Evolutionary conservation across 2,888 invertebrate species (phyloP).

Genomic region (Ephialtes manifestator): DNA sequence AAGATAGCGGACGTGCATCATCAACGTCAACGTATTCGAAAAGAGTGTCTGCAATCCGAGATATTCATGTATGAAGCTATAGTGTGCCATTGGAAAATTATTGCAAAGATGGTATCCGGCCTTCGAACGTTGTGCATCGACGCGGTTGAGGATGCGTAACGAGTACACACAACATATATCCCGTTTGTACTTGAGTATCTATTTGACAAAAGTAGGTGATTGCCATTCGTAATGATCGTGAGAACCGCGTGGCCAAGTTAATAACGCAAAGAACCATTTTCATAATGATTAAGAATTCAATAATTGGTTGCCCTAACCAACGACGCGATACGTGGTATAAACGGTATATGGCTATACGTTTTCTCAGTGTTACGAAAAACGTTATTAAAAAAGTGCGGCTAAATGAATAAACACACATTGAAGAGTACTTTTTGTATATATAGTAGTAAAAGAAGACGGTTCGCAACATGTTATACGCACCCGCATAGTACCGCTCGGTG

Average conservation of each 20-base stretch:
- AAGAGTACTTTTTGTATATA: too few relatives aligned
- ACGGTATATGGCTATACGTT: too few relatives aligned
- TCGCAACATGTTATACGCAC: constrained; percentile 1
- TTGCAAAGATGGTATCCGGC: constrained; percentile 25
- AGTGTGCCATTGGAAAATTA: constrained; percentile 25
- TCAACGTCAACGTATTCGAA: background rate
- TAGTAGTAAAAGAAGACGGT: background rate
- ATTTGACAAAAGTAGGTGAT: constrained; percentile 48
- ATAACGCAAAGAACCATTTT: background rate
- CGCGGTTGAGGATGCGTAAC: constrained; percentile 46
- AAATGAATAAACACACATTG: too few relatives aligned
- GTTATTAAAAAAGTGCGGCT: too few relatives aligned
- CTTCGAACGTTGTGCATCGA: background rate
- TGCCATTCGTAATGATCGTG: constrained; percentile 27
- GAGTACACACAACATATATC: constrained; percentile 18
- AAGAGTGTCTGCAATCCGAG: background rate
- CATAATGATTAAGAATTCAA: too few relatives aligned
- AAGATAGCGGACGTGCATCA: constrained; percentile 14
- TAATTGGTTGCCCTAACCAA: too few relatives aligned
- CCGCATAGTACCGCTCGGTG: constrained; percentile 32
- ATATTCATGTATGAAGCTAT: background rate
- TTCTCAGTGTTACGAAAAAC: too few relatives aligned
- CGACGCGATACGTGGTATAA: too few relatives aligned
- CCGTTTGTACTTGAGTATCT: background rate
- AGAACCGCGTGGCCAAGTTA: background rate